Conservation (phyloP, 2,113 vertebrate species). For the Barbus barbus region DNA sequence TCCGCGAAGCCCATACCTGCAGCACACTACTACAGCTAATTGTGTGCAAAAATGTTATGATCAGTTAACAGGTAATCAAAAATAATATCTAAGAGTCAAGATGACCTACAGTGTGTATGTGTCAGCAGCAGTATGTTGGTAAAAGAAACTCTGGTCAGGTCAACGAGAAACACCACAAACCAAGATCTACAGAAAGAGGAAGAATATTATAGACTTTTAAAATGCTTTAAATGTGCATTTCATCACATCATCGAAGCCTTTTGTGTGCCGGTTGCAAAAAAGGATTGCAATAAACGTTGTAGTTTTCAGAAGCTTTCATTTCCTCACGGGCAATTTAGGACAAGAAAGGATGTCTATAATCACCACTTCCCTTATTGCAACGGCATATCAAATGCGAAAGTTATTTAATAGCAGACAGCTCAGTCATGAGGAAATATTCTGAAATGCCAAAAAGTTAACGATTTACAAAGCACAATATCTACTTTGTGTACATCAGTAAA, state of each 20-base stretch:
- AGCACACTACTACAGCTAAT: not conserved
- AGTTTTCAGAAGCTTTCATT: constrained; percentile 21
- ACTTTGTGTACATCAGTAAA: not conserved
- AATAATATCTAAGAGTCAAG: not conserved
- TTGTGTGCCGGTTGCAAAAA: not conserved
- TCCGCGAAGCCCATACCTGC: constrained; percentile 85
- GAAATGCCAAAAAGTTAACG: not conserved
- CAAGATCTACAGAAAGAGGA: not conserved
- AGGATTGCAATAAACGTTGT: not conserved
- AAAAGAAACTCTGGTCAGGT: not conserved
- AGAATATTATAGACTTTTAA: not conserved
- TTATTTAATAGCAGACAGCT: not conserved
- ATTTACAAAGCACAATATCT: not conserved
- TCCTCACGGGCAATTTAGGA: constrained; percentile 8
- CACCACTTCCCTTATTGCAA: constrained; percentile 27
- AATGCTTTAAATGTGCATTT: not conserved
- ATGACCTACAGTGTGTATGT: not conserved
- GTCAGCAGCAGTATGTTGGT: not conserved
- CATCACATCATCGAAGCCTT: not conserved
- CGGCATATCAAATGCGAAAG: too few relatives aligned
- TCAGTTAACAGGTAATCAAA: not conserved
- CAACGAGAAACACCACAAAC: not conserved
- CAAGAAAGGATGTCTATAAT: constrained; percentile 23
- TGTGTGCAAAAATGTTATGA: too few relatives aligned
- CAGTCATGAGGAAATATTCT: not conserved